phyloP scores from a whole-genome alignment of 2,888 invertebrate species.

The Metallyticus violacea region DNA sequence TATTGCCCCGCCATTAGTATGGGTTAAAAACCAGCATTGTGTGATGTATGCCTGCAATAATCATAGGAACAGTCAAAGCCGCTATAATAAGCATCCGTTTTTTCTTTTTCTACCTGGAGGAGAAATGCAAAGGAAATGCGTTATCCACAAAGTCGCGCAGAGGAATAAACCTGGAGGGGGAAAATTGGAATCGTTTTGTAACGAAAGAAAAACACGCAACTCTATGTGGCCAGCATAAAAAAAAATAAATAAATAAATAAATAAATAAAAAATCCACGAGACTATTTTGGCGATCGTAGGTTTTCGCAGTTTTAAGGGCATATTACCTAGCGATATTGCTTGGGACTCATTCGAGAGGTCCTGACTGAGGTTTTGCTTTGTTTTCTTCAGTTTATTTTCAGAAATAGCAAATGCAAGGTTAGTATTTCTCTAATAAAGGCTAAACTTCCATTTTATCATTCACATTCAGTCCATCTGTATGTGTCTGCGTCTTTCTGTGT shows the following conservation, averaged over 20 bases:
- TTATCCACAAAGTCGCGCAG: not conserved
- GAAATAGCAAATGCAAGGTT: too few relatives aligned
- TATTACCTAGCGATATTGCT: too few relatives aligned
- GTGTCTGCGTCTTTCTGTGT: not conserved
- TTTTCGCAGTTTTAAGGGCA: too few relatives aligned
- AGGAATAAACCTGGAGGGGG: not conserved
- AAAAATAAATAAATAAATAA: not conserved
- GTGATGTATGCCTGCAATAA: slow-evolving; percentile 3
- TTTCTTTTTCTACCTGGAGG: not conserved
- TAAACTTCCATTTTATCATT: too few relatives aligned
- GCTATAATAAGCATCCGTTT: not conserved
- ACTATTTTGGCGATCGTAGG: too few relatives aligned
- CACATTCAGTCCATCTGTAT: too few relatives aligned
- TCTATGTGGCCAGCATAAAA: not conserved
- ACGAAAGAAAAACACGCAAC: not conserved
- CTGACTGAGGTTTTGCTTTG: too few relatives aligned
- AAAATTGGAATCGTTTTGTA: not conserved
- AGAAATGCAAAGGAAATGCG: not conserved
- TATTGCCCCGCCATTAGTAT: not conserved
- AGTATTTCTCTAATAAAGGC: too few relatives aligned
- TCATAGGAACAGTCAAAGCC: not conserved
- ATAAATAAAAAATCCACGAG: too few relatives aligned
- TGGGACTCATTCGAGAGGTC: too few relatives aligned
- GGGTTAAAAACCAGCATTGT: not conserved
- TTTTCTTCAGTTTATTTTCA: too few relatives aligned